Evolutionary conservation across 2,113 vertebrate genomes (phyloP), one percentile per base, ranked within the genome.

Genomic region (Corythoichthys intestinalis): DNA sequence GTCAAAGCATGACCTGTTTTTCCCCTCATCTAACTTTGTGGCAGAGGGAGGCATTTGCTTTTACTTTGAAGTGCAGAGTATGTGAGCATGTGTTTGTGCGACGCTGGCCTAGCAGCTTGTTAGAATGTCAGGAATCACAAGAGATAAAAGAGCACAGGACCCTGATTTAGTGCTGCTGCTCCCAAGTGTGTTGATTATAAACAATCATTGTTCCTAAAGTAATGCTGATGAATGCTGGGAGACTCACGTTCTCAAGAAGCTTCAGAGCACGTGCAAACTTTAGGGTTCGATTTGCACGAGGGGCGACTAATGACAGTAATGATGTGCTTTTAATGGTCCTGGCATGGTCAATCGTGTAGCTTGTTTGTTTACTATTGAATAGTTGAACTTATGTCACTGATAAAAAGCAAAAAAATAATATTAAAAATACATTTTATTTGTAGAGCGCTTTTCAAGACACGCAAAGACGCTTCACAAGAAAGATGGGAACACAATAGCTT

Each of bases 1-100:
- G 78, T 86, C 79, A 85, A 81, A 77, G 71, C 78, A 84, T 85
- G 81, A 84, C 83, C 85, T 85, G 85, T 47, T 85, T 90, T 60
- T 69, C 34, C 50, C 10, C 28, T 52, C 37, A 44, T 17, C 60
- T 49, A 71, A 62, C 71, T 74, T 54, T 84, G 79, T 69, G 65
- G 72, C 61, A 3, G 46, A 78, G 69, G 72, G 46, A 78, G 69
- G 73, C 74, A 48, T 79, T 74, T 81, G 57, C 52, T 59, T 38
- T 74, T 41, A 65, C 84, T 90, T 88, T 87, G 86, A 88, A 88
- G 81, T 77, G 9, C 69, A 54, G 67, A 47, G 44, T 63, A 15
- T 6, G 15, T 39, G 37, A 15, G 56, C 37, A 34, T 59, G 5
- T 64, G 61, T 58, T 62, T 54, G 28, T 6, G 72, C 75, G 82